Base-by-base conservation (phyloP, 1,140 invertebrate species). In the Branchinecta lindahli region DNA sequence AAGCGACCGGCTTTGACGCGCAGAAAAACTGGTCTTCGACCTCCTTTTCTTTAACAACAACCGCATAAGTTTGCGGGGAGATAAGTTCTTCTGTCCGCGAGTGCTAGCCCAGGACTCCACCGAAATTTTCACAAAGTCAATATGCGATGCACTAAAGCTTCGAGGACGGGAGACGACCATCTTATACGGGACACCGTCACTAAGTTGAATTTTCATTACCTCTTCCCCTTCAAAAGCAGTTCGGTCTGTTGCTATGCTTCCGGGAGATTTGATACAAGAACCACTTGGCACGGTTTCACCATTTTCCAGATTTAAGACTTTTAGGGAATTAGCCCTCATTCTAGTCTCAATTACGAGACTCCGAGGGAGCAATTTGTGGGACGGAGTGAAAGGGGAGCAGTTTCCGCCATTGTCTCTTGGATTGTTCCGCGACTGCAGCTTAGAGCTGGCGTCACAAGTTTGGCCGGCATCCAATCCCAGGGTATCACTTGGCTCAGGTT, bases 131-230 rank as follows among this genome's bases (percentile, higher is more conserved):
- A 72, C n/a, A 45, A 61, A 10, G 61, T 71, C 67, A 44, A 69
- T 21, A 70, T 71, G 52, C 7, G 52, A 45, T 10, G 69, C 68
- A 46, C 70, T 70, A n/a, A 70, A 70, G 21, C 70, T 70, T 18
- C 70, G 65, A 20, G 45, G 45, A 2, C 66, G 20, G 6, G 52
- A 61, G 52, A 61, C 52, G 18, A 12, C 18, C 18, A 61, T 20
- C 18, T 61, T 61, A 6, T 61, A 61, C 18, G 52, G 52, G 18
- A 61, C 52, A 61, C 52, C 52, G 18, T 61, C 52, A 4, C 18
- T 61, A 12, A 61, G 18, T 61, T 61, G 52, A 61, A 61, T 61
- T 61, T 20, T 61, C 52, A 61, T 61, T 15, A 61, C 12, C 18
- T 61, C 52, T 4, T 61, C 33, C 33, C 33, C 33, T 33, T 33